Evolutionary conservation across 2,113 vertebrate genomes (phyloP).

Genomic region (Microtus montanus): DNA sequence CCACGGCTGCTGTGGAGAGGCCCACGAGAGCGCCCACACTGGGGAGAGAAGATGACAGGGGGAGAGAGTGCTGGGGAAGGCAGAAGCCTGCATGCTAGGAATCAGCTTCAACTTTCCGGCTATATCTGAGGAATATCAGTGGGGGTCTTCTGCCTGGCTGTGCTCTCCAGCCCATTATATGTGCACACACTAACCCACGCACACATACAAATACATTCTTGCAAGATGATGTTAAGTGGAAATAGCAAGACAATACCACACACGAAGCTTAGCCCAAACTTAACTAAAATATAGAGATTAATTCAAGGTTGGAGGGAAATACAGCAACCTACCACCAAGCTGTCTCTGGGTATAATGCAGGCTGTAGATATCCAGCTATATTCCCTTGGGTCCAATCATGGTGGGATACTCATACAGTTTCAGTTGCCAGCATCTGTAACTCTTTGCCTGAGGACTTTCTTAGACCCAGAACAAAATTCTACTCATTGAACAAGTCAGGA

Average conservation of each 20-base stretch:
- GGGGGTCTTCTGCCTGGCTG: neutral
- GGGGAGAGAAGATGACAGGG: constrained; percentile 68
- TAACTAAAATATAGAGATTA: neutral
- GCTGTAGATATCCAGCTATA: neutral
- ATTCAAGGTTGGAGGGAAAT: neutral
- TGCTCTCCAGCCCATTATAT: neutral
- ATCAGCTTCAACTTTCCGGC: neutral
- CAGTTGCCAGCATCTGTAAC: neutral
- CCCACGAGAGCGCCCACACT: constrained; percentile 94
- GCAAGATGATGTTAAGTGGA: constrained; percentile 32
- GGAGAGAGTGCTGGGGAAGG: constrained; percentile 6
- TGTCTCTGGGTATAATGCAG: neutral
- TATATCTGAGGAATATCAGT: neutral
- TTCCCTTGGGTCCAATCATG: neutral
- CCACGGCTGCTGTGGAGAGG: constrained; percentile 92
- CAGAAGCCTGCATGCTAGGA: neutral
- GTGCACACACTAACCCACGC: too few species aligned
- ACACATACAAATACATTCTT: neutral
- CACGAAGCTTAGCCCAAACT: constrained; percentile 6
- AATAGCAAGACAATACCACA: constrained; percentile 3
- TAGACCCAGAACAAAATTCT: neutral
- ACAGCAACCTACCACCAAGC: neutral
- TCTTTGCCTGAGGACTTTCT: constrained; percentile 22
- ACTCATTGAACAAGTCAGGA: neutral
- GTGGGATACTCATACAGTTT: constrained; percentile 32